Evolutionary conservation across 2,888 invertebrate species (phyloP).

Genomic region (Vanessa cardui): DNA sequence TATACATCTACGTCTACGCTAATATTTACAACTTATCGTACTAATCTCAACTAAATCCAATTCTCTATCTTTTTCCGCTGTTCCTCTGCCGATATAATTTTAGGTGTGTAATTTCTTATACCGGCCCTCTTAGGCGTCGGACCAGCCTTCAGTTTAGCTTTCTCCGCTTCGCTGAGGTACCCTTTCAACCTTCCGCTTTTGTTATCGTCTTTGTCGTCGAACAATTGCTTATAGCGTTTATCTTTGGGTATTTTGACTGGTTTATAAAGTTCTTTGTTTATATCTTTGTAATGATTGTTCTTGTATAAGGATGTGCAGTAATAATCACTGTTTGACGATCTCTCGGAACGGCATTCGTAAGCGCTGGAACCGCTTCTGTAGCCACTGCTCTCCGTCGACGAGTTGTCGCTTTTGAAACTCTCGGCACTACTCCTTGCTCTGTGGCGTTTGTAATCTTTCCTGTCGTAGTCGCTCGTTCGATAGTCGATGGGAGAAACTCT

Average conservation of each 20-base stretch:
- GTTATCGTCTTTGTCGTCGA: conserved; percentile 65
- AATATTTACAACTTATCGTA: conserved; percentile 78
- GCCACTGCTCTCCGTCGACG: conserved; percentile 75
- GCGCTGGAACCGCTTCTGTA: conserved; percentile 76
- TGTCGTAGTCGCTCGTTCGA: conserved; percentile 57
- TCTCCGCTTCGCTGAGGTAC: conserved; percentile 70
- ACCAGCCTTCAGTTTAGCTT: conserved; percentile 70
- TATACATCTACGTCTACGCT: conserved; percentile 73
- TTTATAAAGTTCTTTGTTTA: conserved; percentile 77
- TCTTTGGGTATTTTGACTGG: conserved; percentile 79
- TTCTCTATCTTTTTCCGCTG: conserved; percentile 82
- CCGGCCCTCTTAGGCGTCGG: conserved; percentile 80
- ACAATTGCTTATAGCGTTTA: conserved; percentile 73
- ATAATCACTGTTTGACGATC: conserved; percentile 71
- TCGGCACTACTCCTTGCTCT: conserved; percentile 67
- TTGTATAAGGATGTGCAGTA: conserved; percentile 77
- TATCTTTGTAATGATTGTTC: conserved; percentile 77
- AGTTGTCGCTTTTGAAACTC: conserved; percentile 75
- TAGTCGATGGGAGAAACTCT: conserved; percentile 57
- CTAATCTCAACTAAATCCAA: conserved; percentile 84
- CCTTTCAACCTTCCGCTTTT: conserved; percentile 65
- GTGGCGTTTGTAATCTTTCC: conserved; percentile 64
- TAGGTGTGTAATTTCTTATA: conserved; percentile 88
- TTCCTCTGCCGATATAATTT: conserved; percentile 84
- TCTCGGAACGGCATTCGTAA: conserved; percentile 70